Base-by-base conservation (phyloP, 2,888 invertebrate genomes). In the Trachelus stipa region DNA sequence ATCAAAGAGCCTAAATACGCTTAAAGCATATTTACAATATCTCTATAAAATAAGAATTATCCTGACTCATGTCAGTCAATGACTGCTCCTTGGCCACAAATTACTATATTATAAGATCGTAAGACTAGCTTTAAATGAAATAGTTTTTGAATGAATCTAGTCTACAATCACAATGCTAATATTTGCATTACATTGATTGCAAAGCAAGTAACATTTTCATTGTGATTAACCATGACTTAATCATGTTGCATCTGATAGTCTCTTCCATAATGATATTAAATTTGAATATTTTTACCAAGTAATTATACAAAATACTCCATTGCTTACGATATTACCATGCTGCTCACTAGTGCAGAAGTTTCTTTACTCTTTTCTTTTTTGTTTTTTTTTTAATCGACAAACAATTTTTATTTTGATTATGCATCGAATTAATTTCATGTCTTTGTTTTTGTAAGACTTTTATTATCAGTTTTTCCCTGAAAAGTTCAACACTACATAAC, bases 71-170 rank as follows among this genome's bases (percentile, higher is more conserved):
- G 23, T 56, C 56, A 56, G 56, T 56, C 56, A 56, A 69, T 56
- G 79, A 79, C 76, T 79, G 79, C 34, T 69, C 76, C 71, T 71
- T 34, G 68, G 40, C 73, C 78, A 56, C 76, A 74, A 76, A 79
- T 34, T 68, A 76, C n/a, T 68, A 74, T 34, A 78, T 76, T 79
- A 80, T 77, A 77, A 74, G 80, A 79, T 79, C 77, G 68, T 85
- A 87, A 87, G 83, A 82, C 81, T 87, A 85, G 83, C 79, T 80
- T 83, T 85, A 84, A 82, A 78, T 77, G 77, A 81, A 81, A 82
- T 83, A 84, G 82, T 83, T 85, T 79, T 83, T 82, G 81, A 83
- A 82, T 80, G 85, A 88, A 88, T 89, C 89, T 89, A 88, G 90
- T 90, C 89, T 84, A 86, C 80, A 84, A 82, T 85, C 82, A 83